These are phyloP conservation scores for Tylochromis polylepis DNA, from an alignment of 2,113 vertebrate genomes.

Conservation along the genomic window DNA sequence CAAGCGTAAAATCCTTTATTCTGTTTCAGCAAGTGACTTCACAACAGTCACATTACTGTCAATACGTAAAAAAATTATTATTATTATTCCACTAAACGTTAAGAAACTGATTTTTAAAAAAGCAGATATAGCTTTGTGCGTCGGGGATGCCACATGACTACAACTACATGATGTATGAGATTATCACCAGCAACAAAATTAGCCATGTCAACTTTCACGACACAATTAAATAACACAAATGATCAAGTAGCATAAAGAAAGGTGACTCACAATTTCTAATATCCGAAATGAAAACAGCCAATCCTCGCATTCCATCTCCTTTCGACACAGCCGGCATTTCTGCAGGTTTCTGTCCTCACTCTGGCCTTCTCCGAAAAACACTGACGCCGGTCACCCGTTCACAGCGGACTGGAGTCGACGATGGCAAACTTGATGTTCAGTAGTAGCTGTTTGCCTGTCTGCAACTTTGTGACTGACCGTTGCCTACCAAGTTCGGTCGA, in stretches of 20 bases:
- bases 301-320: slow-evolving; percentile 92
- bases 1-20: background rate
- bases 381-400: slow-evolving; percentile 32
- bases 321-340: slow-evolving; percentile 94
- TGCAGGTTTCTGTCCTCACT: slow-evolving; percentile 49
- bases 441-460: background rate
- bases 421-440: slow-evolving; percentile 23
- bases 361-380: slow-evolving; percentile 40
- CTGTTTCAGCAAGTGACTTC: background rate
- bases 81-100: background rate
- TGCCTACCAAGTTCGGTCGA: background rate
- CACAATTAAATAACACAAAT: background rate
- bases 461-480: background rate
- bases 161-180: background rate
- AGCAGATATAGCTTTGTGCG: background rate
- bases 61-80: background rate
- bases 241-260: background rate
- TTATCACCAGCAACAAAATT: background rate
- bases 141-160: background rate
- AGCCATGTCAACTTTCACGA: background rate
- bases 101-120: background rate
- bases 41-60: background rate
- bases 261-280: slow-evolving; percentile 87
- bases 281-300: slow-evolving; percentile 93
- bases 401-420: slow-evolving; percentile 5